phyloP scores from a whole-genome alignment of 2,888 invertebrate species.

The Ischnura elegans region DNA sequence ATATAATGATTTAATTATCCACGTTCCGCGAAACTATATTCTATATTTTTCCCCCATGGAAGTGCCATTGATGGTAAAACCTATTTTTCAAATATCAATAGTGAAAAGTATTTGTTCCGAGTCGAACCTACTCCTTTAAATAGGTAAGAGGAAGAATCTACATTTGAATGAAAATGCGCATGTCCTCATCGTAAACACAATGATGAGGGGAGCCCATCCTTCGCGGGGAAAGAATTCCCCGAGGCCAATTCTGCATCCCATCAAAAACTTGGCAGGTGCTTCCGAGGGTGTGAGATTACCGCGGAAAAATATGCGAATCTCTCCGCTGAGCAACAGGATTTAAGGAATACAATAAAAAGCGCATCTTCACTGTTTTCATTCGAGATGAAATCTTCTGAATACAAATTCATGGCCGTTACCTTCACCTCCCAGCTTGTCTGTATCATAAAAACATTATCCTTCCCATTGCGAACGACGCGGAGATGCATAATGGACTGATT shows the following conservation, averaged over 20 bases:
- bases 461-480: too few relatives aligned
- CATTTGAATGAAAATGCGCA: too few relatives aligned
- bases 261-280: conserved; percentile 22
- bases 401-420: neutral
- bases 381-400: neutral
- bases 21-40: too few relatives aligned
- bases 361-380: neutral
- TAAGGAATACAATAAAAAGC: neutral
- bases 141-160: neutral
- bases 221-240: neutral
- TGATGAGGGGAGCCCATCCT: neutral
- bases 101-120: too few relatives aligned
- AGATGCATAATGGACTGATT: too few relatives aligned
- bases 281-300: neutral
- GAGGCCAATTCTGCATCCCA: neutral
- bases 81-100: too few relatives aligned
- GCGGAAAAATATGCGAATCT: neutral
- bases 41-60: too few relatives aligned
- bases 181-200: conserved; percentile 27
- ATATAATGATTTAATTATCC: too few relatives aligned
- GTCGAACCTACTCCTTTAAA: too few relatives aligned
- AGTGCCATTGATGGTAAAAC: too few relatives aligned
- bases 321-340: neutral
- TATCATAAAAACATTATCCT: neutral
- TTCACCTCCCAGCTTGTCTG: neutral